Evolutionary conservation across 2,113 vertebrate genomes (phyloP), one percentile per base, ranked within the genome.

Genomic region (Xenotilapia flavipinnis): DNA sequence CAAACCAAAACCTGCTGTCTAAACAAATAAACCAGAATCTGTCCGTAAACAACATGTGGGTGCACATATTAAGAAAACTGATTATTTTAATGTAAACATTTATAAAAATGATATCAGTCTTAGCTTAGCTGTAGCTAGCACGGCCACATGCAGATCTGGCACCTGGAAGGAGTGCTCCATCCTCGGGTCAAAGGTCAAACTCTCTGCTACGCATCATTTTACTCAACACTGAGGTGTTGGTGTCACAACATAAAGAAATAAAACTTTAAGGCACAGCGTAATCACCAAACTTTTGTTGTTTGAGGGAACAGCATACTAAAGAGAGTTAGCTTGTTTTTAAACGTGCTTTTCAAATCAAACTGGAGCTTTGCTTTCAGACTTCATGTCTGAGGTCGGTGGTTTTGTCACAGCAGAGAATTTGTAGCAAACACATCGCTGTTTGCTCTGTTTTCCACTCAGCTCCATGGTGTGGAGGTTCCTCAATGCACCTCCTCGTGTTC

Each of bases 241-340:
- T 65, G 60, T 65, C 60, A 65, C 10, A 65, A n/a, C 60, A 1
- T 65, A 65, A 19, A 62, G 31, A 62, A 62, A 62, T 0, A 7
- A 55, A 55, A 13, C 3, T 55, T 55, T 55, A 55, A 26, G 0
- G 21, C 54, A 55, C 4, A 55, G 21, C 0, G 0, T 3, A 55
- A 28, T 56, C 23, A 28, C 1, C 23, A 28, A 9, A 56, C 55
- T 0, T 14, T 28, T 15, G 23, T 56, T 56, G 55, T 0, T 15
- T 56, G 7, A 56, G 12, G 0, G 3, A 56, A 0, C 0, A 8
- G 0, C 54, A 0, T 3, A 7, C 13, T 1, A 15, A 2, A 56
- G 55, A 28, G 23, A 23, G 13, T 0, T 56, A 15, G 13, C 55
- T 60, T 6, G 33, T 68, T 21, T 68, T 40, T 38, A 68, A 40